A percentile compares a stretch with the other conserved stretches of the same genome.
Evolutionary conservation across 2,797 vertebrate species (phyloP).

Genomic region (Echiichthys vipera): DNA sequence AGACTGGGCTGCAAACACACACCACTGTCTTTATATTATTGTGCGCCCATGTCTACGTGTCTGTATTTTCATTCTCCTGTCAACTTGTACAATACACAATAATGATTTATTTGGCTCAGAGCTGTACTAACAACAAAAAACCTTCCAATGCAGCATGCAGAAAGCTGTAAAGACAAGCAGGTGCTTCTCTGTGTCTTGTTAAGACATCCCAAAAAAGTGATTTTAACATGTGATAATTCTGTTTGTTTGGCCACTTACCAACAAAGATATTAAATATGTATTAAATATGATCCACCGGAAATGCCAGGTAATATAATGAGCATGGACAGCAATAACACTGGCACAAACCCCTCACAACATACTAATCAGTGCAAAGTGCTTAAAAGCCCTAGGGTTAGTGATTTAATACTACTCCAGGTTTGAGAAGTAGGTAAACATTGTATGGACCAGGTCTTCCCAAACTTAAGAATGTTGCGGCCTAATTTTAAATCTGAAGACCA

Average conservation of each 20-base stretch:
- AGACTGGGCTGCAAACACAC: conserved; percentile 30
- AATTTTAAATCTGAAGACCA: too few relatives aligned
- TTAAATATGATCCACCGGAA: too few relatives aligned
- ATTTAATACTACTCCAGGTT: conserved; percentile 25
- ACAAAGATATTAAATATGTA: background rate
- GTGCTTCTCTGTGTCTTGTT: background rate
- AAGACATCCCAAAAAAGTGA: background rate
- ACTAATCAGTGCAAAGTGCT: conserved; percentile 4
- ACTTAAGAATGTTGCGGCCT: too few relatives aligned
- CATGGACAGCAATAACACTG: background rate
- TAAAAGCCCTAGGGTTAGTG: background rate
- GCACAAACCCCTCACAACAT: background rate
- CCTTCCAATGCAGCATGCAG: background rate
- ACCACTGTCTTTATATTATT: conserved; percentile 22
- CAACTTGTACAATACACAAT: conserved; percentile 23
- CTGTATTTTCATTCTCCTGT: conserved; percentile 22
- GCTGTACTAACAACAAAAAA: conserved; percentile 2
- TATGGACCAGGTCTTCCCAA: too few relatives aligned
- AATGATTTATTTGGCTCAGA: conserved; percentile 14
- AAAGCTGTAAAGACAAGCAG: too few relatives aligned
- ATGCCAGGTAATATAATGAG: background rate
- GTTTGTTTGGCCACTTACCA: background rate
- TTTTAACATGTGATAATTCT: background rate
- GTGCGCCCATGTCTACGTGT: conserved; percentile 13
- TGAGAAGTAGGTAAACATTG: conserved; percentile 16